Percentiles rank a stretch among this genome's conserved stretches.
These are phyloP conservation scores for Colistium nudipinnis DNA, from an alignment of 2,113 vertebrate species.

Conservation along the genomic window DNA sequence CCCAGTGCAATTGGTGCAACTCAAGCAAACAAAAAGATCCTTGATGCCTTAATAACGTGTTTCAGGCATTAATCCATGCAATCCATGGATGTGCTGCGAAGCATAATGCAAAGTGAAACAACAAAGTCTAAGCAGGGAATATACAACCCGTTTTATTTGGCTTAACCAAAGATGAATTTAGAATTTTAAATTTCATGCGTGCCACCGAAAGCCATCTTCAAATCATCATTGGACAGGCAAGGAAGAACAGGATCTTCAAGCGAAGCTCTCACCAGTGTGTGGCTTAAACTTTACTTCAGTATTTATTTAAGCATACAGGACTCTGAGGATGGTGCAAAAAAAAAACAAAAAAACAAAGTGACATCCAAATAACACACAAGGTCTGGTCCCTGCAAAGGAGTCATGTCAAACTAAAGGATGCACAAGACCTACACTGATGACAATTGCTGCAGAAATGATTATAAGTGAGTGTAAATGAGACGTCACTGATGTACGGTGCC, in stretches of 20 bases:
- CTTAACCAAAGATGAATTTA: conserved; percentile 44
- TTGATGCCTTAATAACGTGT: neutral
- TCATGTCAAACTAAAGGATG: conserved; percentile 9
- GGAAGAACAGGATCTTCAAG: neutral
- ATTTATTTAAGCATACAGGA: too few species aligned
- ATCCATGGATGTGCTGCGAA: neutral
- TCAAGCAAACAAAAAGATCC: conserved; percentile 15
- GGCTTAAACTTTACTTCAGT: neutral
- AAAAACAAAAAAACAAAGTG: neutral
- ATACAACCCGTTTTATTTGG: conserved; percentile 68
- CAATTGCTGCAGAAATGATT: neutral
- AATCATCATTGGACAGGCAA: conserved; percentile 15
- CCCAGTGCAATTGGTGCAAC: conserved; percentile 12
- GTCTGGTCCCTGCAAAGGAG: neutral
- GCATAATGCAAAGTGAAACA: conserved; percentile 22
- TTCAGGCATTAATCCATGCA: neutral
- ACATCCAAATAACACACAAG: conserved; percentile 22
- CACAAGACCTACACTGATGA: neutral
- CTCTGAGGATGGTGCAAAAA: conserved; percentile 8
- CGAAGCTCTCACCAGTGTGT: neutral
- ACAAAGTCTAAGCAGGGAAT: conserved; percentile 24
- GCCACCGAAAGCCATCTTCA: neutral
- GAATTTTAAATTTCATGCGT: too few species aligned
- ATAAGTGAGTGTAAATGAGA: conserved; percentile 4
- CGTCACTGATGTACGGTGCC: conserved; percentile 8